Base-by-base conservation (phyloP, 23 tunicate genomes). In the Phallusia fumigata region DNA sequence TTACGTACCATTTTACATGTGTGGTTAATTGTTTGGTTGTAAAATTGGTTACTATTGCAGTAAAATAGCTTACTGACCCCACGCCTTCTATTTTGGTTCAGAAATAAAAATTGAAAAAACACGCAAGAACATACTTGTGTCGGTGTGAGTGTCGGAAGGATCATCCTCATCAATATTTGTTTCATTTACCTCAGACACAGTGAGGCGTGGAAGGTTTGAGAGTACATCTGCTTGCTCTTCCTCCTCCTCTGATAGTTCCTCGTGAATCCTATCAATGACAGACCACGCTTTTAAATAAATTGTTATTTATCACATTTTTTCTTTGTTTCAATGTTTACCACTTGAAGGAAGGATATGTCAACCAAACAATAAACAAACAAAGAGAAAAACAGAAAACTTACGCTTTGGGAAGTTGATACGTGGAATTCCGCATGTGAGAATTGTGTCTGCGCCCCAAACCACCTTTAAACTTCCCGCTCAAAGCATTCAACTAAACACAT, bases 371-470 rank as follows among this genome's bases (percentile, higher is more conserved):
- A 15, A 51, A 51, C 18, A 51, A 13, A 13, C 18, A 51, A 18
- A 51, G 69, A 58, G 26, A 21, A 6, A 6, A 58, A 6, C 69
- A 58, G 3, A 58, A 21, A 58, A 58, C 69, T 13, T 58, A 58
- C 69, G 28, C 28, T 5, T 58, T 8, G 1, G 69, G 69, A 58
- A 58, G 69, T 58, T 58, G 69, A 24, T 58, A 58, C 2, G 69
- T 58, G 15, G 69, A 58, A 13, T 58, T 58, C 2, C 69, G 69
- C 28, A 24, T 40, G 47, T 40, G 47, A 5, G 47, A 40, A 10
- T 40, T 58, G 53, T 88, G 92, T 12, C 92, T 79, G 26, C 88
- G 77, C 18, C 80, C 94, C 77, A 89, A 75, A 19, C 94, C 94
- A 26, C 94, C 94, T 12, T 84, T 77, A 35, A 89, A 65, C 52